These are phyloP conservation scores for Torymus auratus DNA, from an alignment of 2,888 invertebrate genomes.

Conservation along the genomic window DNA sequence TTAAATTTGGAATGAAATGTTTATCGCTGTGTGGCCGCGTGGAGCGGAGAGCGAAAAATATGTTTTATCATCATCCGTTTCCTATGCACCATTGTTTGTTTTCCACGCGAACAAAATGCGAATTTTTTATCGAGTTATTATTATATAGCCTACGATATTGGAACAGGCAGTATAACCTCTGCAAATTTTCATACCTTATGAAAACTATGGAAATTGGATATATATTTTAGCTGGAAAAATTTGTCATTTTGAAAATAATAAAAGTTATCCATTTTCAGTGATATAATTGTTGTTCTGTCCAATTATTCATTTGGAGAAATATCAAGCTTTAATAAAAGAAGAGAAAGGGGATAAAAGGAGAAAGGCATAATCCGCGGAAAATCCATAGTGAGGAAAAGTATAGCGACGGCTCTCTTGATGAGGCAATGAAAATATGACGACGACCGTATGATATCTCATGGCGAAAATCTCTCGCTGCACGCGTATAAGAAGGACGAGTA, in stretches of 20 bases:
- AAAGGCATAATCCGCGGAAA: constrained; percentile 5
- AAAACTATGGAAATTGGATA: too few relatives aligned
- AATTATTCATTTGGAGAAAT: too few relatives aligned
- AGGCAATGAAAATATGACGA: constrained; percentile 71
- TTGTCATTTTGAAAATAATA: too few relatives aligned
- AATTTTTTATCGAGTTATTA: too few relatives aligned
- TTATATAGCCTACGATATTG: too few relatives aligned
- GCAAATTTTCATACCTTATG: too few relatives aligned
- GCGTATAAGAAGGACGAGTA: constrained; percentile 28
- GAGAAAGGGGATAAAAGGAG: background rate
- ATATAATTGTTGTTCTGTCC: too few relatives aligned
- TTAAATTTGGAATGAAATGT: constrained; percentile 43
- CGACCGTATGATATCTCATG: constrained; percentile 59
- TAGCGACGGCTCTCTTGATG: constrained; percentile 53
- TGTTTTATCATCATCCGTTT: constrained; percentile 6
- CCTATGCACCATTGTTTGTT: background rate
- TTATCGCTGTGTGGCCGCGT: background rate
- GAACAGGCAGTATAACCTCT: too few relatives aligned
- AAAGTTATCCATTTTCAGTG: too few relatives aligned
- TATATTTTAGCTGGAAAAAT: too few relatives aligned
- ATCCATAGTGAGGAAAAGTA: constrained; percentile 32
- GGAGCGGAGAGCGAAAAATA: background rate
- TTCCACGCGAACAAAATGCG: too few relatives aligned
- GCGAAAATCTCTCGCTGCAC: constrained; percentile 54
- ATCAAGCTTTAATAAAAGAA: constrained; percentile 9